Conservation (phyloP, 2,888 invertebrate species). For the Graphium colonna region DNA sequence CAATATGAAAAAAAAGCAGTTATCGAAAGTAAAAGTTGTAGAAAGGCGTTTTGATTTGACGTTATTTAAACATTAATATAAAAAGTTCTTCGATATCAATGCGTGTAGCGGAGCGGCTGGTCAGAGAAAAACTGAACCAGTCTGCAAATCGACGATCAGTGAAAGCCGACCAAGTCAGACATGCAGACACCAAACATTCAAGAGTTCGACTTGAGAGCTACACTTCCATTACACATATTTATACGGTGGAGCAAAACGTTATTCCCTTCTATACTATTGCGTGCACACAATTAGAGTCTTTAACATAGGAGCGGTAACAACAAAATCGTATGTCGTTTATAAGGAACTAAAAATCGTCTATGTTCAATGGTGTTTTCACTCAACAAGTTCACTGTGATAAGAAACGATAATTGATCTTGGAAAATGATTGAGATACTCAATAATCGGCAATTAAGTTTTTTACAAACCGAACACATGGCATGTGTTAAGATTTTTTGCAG, state of each 20-base stretch:
- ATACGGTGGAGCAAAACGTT: constrained; percentile 17
- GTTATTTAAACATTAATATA: constrained; percentile 17
- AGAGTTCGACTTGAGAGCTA: constrained; percentile 28
- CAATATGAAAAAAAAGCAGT: too few relatives aligned
- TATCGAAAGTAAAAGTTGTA: constrained; percentile 2
- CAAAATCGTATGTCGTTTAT: background rate
- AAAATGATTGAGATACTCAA: constrained; percentile 52
- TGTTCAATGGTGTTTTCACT: constrained; percentile 21
- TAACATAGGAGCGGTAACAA: background rate
- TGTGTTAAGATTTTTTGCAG: background rate
- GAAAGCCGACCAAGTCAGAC: constrained; percentile 41
- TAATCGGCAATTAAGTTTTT: constrained; percentile 18
- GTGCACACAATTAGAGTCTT: background rate
- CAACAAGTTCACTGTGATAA: constrained; percentile 46
- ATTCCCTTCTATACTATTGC: background rate
- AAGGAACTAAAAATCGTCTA: background rate
- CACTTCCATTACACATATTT: constrained; percentile 31
- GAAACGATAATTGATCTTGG: constrained; percentile 46
- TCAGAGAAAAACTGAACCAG: constrained; percentile 38
- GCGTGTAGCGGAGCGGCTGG: constrained; percentile 18
- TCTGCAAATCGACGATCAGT: constrained; percentile 36
- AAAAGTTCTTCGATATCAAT: constrained; percentile 8
- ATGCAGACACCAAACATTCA: constrained; percentile 32
- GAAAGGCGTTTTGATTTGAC: constrained; percentile 12
- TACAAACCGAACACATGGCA: background rate